phyloP scores from a whole-genome alignment of 2,113 vertebrate species.

The Neotoma lepida region DNA sequence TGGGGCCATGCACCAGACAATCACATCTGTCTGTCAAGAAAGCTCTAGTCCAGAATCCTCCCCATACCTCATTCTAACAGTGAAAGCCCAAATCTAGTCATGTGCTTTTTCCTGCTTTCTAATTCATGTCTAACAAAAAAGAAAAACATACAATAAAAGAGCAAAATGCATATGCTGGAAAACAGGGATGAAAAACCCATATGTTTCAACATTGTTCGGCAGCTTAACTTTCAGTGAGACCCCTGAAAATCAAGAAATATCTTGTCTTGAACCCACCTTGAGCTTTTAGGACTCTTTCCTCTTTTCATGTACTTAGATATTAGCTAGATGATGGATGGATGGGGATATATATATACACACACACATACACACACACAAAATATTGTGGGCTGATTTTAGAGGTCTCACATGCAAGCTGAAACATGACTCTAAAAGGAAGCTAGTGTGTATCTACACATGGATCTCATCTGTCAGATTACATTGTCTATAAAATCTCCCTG shows the following conservation, averaged over 20 bases:
- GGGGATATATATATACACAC: too few relatives aligned
- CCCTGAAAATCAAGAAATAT: conserved; percentile 63
- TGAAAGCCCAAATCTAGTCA: background rate
- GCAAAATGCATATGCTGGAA: background rate
- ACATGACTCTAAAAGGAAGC: background rate
- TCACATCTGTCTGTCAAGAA: background rate
- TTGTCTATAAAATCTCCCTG: conserved; percentile 27
- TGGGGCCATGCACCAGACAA: background rate
- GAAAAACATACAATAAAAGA: background rate
- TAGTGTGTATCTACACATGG: background rate
- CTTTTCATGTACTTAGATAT: background rate
- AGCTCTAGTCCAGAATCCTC: background rate
- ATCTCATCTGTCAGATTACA: background rate
- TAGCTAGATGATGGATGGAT: too few relatives aligned
- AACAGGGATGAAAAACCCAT: conserved; percentile 6
- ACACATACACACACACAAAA: too few relatives aligned
- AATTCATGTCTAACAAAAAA: background rate
- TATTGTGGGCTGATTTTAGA: background rate
- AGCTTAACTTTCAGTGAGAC: conserved; percentile 19
- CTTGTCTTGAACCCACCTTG: conserved; percentile 42
- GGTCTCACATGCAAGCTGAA: background rate
- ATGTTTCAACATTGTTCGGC: conserved; percentile 29
- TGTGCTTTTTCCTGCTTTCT: background rate
- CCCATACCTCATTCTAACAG: background rate
- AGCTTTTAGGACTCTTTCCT: conserved; percentile 3